Evolutionary conservation across 1,140 invertebrate genomes (phyloP).

Genomic region (Zelostemma sp.): DNA sequence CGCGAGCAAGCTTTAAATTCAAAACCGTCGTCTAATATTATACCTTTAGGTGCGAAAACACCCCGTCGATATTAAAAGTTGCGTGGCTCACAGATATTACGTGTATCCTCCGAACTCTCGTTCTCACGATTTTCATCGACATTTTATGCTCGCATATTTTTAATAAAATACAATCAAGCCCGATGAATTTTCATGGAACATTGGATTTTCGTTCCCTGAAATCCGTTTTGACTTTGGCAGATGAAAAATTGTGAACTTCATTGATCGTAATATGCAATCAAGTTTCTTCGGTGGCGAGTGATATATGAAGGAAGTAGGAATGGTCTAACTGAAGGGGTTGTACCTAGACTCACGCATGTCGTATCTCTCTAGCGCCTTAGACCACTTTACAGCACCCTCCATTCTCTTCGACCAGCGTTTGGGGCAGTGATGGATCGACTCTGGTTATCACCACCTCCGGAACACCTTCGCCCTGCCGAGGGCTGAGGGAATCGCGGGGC

Average conservation of each 20-base stretch:
- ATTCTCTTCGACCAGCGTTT: slow-evolving; percentile 51
- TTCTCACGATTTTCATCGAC: slow-evolving; percentile 26
- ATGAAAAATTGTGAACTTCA: slow-evolving; percentile 10
- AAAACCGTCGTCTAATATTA: slow-evolving; percentile 58
- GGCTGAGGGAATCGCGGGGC: slow-evolving; percentile 32
- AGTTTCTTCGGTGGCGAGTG: slow-evolving; percentile 39
- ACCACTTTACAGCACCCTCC: slow-evolving; percentile 58
- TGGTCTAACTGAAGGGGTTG: slow-evolving; percentile 48
- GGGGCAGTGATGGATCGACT: slow-evolving; percentile 69
- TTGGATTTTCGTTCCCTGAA: too few species aligned
- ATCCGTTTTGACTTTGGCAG: too few species aligned
- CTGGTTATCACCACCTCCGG: slow-evolving; percentile 67
- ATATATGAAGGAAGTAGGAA: slow-evolving; percentile 50
- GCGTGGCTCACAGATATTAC: slow-evolving; percentile 63
- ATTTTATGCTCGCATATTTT: slow-evolving; percentile 44
- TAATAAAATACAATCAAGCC: slow-evolving; percentile 3
- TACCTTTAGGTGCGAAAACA: slow-evolving; percentile 64
- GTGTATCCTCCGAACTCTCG: slow-evolving; percentile 17
- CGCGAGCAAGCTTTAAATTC: slow-evolving; percentile 60
- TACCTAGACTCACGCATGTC: slow-evolving; percentile 56
- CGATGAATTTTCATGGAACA: not conserved
- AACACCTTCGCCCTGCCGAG: slow-evolving; percentile 56
- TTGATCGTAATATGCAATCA: slow-evolving; percentile 48
- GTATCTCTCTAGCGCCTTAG: slow-evolving; percentile 51
- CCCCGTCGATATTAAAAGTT: slow-evolving; percentile 67